Percentiles rank a stretch among this genome's conserved stretches.
These are phyloP conservation scores for Mastigias papua DNA, from an alignment of 30 jellyfish, hydroid and myxozoan species.

Conservation along the genomic window DNA sequence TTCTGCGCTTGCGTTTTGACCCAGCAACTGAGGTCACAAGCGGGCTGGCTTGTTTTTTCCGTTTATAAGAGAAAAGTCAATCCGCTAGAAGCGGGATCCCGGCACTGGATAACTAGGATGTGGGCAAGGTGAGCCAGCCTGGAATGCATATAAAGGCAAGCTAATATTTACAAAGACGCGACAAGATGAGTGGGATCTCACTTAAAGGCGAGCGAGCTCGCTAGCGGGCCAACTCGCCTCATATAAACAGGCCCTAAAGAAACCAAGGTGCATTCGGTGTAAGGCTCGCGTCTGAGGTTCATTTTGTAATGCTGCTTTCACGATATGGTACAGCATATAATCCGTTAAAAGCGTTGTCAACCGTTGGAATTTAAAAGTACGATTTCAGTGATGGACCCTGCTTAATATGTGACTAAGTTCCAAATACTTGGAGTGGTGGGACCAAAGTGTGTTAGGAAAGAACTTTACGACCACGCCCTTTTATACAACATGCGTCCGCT, in stretches of 20 bases:
- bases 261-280: too few relatives aligned
- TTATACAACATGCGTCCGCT: too few relatives aligned
- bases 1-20: conserved; percentile 16
- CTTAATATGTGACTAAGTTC: too few relatives aligned
- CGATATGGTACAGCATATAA: too few relatives aligned
- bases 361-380: too few relatives aligned
- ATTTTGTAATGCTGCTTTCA: too few relatives aligned
- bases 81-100: conserved; percentile 18
- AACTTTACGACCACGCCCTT: too few relatives aligned
- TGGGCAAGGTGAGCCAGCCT: conserved; percentile 10
- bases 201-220: conserved; percentile 4
- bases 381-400: too few relatives aligned
- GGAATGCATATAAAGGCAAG: conserved; percentile 6
- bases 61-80: conserved; percentile 14
- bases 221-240: conserved; percentile 19
- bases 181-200: conserved; percentile 12
- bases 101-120: conserved; percentile 8
- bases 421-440: too few relatives aligned
- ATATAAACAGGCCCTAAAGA: conserved; percentile 15
- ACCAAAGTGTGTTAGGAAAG: too few relatives aligned
- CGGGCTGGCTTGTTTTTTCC: conserved; percentile 12
- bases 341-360: too few relatives aligned
- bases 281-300: too few relatives aligned
- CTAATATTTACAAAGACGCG: neutral
- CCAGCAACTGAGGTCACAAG: conserved; percentile 15